These are phyloP conservation scores for Drosophila sucinea DNA, from an alignment of 1,140 invertebrate genomes.

Conservation along the genomic window DNA sequence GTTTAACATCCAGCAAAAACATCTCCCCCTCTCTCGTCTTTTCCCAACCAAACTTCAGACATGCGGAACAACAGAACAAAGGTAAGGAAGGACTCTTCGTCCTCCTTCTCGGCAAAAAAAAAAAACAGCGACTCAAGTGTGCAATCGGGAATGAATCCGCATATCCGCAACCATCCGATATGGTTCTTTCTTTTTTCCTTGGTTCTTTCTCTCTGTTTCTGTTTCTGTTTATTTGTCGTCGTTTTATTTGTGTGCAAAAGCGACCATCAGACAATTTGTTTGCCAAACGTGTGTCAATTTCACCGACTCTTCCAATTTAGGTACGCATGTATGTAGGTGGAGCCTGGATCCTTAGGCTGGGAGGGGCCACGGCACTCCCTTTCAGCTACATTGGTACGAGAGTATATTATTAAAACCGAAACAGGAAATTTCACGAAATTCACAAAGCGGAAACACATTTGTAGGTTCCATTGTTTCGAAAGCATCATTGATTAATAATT, in stretches of 20 bases:
- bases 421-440: conserved; percentile 3
- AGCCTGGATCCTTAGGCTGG: conserved; percentile 33
- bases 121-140: conserved; percentile 64
- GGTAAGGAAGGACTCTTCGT: conserved; percentile 39
- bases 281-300: conserved; percentile 49
- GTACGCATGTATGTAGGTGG: conserved; percentile 19
- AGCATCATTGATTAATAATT: conserved; percentile 2
- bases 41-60: conserved; percentile 1
- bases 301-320: conserved; percentile 41
- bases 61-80: conserved; percentile 41
- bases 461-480: not conserved
- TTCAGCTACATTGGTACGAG: not conserved
- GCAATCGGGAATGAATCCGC: conserved; percentile 68
- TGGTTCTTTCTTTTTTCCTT: conserved; percentile 31
- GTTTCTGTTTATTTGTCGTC: conserved; percentile 3
- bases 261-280: conserved; percentile 29
- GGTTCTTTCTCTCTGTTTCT: not conserved
- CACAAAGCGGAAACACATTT: not conserved
- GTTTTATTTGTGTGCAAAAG: conserved; percentile 12
- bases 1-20: conserved; percentile 38
- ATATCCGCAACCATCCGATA: conserved; percentile 29
- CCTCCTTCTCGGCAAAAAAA: not conserved
- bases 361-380: conserved; percentile 18
- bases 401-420: not conserved
- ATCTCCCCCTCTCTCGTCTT: too few species aligned